Conservation (phyloP, 37 sponge, comb jelly and placozoan genomes). For the Aplysina aerophoba region DNA sequence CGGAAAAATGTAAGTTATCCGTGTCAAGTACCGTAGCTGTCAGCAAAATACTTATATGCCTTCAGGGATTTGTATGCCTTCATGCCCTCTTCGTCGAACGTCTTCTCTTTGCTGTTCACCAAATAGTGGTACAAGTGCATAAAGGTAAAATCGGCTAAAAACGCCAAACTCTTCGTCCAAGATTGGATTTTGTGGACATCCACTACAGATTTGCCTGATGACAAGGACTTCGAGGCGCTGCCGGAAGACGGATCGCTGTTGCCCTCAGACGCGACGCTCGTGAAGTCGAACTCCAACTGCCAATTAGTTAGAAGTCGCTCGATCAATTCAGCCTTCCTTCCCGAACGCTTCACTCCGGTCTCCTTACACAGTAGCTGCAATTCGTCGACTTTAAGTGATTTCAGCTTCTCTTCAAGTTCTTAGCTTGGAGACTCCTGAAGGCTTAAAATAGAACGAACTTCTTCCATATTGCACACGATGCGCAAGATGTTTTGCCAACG, state of each 20-base stretch:
- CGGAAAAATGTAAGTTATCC: too few species aligned
- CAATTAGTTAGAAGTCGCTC: neutral
- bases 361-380: conserved; percentile 5
- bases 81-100: conserved; percentile 14
- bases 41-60: conserved; percentile 10
- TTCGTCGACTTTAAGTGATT: neutral
- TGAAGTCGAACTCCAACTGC: neutral
- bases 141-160: neutral
- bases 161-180: neutral
- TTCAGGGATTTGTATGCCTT: conserved; percentile 6
- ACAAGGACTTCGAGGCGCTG: too few species aligned
- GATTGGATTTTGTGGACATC: neutral
- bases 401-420: neutral
- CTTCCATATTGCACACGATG: neutral
- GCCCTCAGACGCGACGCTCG: too few species aligned
- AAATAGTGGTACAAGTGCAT: conserved; percentile 2
- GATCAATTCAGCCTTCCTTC: neutral
- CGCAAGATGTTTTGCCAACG: neutral
- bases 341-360: neutral
- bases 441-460: neutral
- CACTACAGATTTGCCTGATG: neutral
- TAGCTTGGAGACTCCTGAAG: neutral
- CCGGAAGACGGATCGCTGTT: neutral
- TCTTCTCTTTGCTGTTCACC: conserved; percentile 17
- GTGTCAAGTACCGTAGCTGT: too few species aligned